Percentiles rank a stretch among this genome's conserved stretches.
Evolutionary conservation across 1,140 invertebrate species (phyloP).

Genomic region (Drosophila nikananu): DNA sequence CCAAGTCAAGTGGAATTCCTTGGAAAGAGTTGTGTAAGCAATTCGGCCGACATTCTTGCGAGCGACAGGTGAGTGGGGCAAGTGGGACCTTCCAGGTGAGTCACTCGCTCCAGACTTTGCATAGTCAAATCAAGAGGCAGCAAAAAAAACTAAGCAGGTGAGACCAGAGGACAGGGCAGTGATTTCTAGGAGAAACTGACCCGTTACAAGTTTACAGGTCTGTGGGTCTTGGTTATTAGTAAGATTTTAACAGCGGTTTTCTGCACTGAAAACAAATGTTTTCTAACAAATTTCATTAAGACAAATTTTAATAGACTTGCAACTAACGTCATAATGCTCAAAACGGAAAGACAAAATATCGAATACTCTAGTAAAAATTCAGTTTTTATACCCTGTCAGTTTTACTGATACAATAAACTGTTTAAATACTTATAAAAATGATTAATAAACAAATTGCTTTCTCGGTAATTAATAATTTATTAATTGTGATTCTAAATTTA

Average conservation of each 20-base stretch:
- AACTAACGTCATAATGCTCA: too few relatives aligned
- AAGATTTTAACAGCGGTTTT: conserved; percentile 16
- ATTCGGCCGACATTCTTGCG: conserved; percentile 32
- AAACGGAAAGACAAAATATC: too few relatives aligned
- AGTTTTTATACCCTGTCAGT: too few relatives aligned
- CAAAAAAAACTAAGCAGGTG: conserved; percentile 3
- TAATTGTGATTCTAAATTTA: too few relatives aligned
- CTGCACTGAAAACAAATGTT: background rate
- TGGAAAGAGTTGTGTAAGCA: conserved; percentile 48
- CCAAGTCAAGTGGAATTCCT: conserved; percentile 19
- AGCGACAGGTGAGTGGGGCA: conserved; percentile 11
- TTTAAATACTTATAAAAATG: too few relatives aligned
- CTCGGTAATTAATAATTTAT: too few relatives aligned
- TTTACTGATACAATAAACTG: too few relatives aligned
- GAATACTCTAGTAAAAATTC: too few relatives aligned
- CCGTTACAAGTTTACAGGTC: conserved; percentile 45
- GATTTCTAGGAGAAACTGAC: conserved; percentile 30
- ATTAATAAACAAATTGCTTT: too few relatives aligned
- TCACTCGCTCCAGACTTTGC: conserved; percentile 31
- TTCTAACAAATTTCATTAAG: too few relatives aligned
- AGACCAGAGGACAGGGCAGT: conserved; percentile 8
- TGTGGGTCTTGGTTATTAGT: conserved; percentile 38
- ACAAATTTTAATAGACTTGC: too few relatives aligned
- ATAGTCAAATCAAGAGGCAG: conserved; percentile 30
- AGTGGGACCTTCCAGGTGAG: conserved; percentile 29